phyloP scores from a whole-genome alignment of 2,113 vertebrate species.

The Ramphastos sulfuratus region DNA sequence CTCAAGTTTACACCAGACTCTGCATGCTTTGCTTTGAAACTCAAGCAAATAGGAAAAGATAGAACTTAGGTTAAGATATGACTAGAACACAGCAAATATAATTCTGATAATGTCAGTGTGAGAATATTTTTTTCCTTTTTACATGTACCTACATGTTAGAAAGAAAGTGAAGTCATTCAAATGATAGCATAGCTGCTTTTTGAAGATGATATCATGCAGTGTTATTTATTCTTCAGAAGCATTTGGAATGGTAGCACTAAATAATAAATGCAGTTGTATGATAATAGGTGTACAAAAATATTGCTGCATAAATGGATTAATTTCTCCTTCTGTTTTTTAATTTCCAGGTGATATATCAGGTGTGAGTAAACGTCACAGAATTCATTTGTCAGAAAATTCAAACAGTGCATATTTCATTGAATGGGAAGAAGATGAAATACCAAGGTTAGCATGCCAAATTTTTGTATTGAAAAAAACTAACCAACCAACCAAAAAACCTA shows the following conservation, averaged over 20 bases:
- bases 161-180: conserved; percentile 1
- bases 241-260: not conserved
- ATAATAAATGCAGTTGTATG: not conserved
- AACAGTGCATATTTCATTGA: conserved; percentile 73
- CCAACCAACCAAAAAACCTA: not conserved
- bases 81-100: not conserved
- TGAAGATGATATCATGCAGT: not conserved
- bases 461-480: not conserved
- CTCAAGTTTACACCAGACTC: not conserved
- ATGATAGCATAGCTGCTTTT: not conserved
- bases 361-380: conserved; percentile 61
- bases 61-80: not conserved
- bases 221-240: not conserved
- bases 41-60: not conserved
- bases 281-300: not conserved
- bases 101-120: not conserved
- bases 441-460: conserved; percentile 81
- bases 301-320: not conserved
- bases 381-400: conserved; percentile 74
- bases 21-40: not conserved
- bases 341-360: conserved; percentile 64
- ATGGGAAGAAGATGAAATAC: conserved; percentile 90
- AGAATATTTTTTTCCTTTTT: not conserved
- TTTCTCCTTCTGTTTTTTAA: conserved; percentile 22
- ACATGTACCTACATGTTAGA: not conserved